Conservation (phyloP, 2,888 invertebrate genomes). For the Muschampia plurimacula region DNA sequence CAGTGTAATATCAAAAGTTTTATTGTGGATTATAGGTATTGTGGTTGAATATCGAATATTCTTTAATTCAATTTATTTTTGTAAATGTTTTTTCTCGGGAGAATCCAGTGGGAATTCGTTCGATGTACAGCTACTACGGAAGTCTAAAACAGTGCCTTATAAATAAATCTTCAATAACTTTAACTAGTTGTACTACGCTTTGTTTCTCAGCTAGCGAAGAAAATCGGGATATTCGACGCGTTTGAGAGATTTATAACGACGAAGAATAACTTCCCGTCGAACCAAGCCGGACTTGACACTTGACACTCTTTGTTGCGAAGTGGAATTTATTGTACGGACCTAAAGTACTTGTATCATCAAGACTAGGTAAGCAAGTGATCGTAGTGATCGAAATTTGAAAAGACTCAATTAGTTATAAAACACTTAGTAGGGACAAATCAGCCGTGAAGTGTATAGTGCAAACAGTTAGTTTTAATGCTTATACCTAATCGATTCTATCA, state of each 20-base stretch:
- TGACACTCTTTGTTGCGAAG: constrained; percentile 35
- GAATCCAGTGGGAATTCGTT: too few relatives aligned
- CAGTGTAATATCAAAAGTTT: too few relatives aligned
- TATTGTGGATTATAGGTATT: too few relatives aligned
- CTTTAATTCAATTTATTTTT: too few relatives aligned
- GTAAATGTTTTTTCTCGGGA: too few relatives aligned
- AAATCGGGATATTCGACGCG: constrained; percentile 31
- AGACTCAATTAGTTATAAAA: too few relatives aligned
- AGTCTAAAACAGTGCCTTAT: background rate
- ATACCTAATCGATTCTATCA: too few relatives aligned
- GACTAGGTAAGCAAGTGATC: background rate
- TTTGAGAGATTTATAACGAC: constrained; percentile 35
- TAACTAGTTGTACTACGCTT: constrained; percentile 9
- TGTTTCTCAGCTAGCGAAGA: constrained; percentile 25
- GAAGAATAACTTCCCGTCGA: constrained; percentile 38
- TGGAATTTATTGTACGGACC: constrained; percentile 29
- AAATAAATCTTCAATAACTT: constrained; percentile 24
- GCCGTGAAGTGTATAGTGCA: too few relatives aligned
- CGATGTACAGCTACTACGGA: background rate
- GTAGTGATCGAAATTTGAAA: too few relatives aligned
- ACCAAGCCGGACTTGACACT: constrained; percentile 32
- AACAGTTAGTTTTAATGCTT: too few relatives aligned
- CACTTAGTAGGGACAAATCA: too few relatives aligned
- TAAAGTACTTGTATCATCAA: background rate
- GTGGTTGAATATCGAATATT: too few relatives aligned